Conservation (phyloP, 1,140 invertebrate species). For the Acromyrmex charruanus region DNA sequence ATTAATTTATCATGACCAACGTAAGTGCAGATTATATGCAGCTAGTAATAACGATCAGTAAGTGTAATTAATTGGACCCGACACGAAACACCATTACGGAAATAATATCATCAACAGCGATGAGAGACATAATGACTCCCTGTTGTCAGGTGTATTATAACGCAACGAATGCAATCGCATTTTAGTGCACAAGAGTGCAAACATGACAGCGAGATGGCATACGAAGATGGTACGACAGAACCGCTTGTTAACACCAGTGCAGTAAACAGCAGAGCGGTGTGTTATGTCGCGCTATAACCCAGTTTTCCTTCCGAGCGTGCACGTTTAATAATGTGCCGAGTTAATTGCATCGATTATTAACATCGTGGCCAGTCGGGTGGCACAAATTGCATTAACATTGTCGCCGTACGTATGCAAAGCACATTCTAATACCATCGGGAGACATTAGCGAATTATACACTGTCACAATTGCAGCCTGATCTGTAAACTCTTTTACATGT, state of each 20-base stretch:
- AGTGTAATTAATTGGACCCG: constrained; percentile 41
- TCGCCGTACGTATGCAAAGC: constrained; percentile 13
- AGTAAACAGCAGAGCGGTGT: constrained; percentile 47
- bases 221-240: constrained; percentile 31
- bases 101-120: constrained; percentile 46
- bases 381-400: constrained; percentile 56
- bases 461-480: constrained; percentile 15
- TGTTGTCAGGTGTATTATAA: constrained; percentile 28
- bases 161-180: constrained; percentile 1
- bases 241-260: constrained; percentile 39
- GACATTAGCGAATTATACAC: constrained; percentile 39
- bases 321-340: constrained; percentile 55
- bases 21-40: constrained; percentile 19
- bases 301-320: constrained; percentile 56
- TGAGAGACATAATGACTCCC: constrained; percentile 37
- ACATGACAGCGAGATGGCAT: constrained; percentile 8
- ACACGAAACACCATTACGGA: constrained; percentile 5
- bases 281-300: constrained; percentile 56
- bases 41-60: constrained; percentile 34
- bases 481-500: background rate
- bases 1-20: constrained; percentile 33
- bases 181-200: constrained; percentile 43
- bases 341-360: constrained; percentile 65
- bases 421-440: constrained; percentile 33
- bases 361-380: constrained; percentile 29